Percentiles rank a stretch among this genome's conserved stretches.
phyloP scores from a whole-genome alignment of 1,140 invertebrate genomes.

The Ridgeia piscesae region DNA sequence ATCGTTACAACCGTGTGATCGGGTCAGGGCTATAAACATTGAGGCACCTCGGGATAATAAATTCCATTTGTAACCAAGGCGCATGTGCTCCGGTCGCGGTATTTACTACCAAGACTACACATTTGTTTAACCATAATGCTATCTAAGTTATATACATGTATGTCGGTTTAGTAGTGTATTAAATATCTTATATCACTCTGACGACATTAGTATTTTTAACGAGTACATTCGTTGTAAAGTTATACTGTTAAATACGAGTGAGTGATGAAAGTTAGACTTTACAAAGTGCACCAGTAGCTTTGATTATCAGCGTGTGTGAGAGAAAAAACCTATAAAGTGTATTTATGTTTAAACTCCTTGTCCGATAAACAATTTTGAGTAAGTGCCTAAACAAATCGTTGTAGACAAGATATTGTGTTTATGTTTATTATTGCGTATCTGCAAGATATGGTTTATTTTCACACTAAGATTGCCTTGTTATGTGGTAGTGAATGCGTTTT shows the following conservation, averaged over 20 bases:
- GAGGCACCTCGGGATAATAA: background rate
- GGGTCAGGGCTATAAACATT: background rate
- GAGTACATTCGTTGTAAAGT: background rate
- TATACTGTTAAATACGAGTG: background rate
- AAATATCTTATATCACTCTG: background rate
- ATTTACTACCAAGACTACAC: background rate
- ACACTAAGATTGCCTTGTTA: background rate
- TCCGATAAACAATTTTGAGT: background rate
- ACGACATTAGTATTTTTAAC: background rate
- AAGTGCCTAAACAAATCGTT: background rate
- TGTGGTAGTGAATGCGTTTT: background rate
- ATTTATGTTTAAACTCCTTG: background rate
- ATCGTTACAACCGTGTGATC: background rate
- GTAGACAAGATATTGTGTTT: background rate
- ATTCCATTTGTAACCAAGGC: background rate
- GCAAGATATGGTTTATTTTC: background rate
- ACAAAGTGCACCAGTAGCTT: background rate
- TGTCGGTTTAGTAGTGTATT: background rate
- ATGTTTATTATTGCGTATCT: background rate
- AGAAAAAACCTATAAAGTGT: background rate
- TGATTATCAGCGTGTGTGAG: background rate
- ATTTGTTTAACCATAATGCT: background rate
- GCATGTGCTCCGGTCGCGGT: background rate
- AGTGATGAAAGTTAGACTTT: background rate
- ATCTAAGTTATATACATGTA: background rate